Base-by-base conservation (phyloP, 1,140 invertebrate species). In the Lordiphosa clarofinis region DNA sequence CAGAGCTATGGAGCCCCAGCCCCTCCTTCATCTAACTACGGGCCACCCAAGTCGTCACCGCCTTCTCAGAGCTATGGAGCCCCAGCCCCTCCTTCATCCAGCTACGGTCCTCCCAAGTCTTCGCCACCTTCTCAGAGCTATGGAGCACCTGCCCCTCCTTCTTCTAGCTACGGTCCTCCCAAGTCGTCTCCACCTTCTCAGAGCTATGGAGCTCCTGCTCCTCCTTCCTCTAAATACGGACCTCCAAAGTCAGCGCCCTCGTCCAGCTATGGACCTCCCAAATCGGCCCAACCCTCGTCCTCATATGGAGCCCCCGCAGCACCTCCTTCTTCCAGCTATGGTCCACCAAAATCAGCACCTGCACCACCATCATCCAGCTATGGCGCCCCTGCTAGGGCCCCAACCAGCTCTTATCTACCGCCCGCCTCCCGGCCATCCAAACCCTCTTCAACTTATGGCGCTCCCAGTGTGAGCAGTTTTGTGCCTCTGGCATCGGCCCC, bases 141-240 rank as follows among this genome's bases (percentile, higher is more conserved):
- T 12, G 87, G 88, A 33, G 67, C 79, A 8, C 87, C 88, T 90
- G 49, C 75, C 0, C 31, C 54, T 2, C 60, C 60, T 10, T 62
- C 63, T 0, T 35, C 43, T 3, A 63, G 44, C 1, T 66, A 66
- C 9, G 90, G 90, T 47, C 90, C 90, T 0, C 73, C 63, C 1
- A 31, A 31, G 7, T 31, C 28, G 1, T 31, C 28, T 1, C 28
- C 28, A 8, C 28, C 28, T 31, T 31, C 28, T 1, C 28, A 31
- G 28, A 31, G 28, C 28, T 31, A 31, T 31, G 28, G 28, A 31
- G 87, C 90, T 0, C 91, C 91, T 37, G 88, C 88, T n/a, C 56
- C 60, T 44, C 82, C 88, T n/a, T 90, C 90, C 0, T 72, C 81
- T 1, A 89, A 78, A n/a, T 91, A 91, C 48, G 91, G 91, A 1